Conservation (phyloP, 2,797 vertebrate genomes). For the Cuniculus paca region DNA sequence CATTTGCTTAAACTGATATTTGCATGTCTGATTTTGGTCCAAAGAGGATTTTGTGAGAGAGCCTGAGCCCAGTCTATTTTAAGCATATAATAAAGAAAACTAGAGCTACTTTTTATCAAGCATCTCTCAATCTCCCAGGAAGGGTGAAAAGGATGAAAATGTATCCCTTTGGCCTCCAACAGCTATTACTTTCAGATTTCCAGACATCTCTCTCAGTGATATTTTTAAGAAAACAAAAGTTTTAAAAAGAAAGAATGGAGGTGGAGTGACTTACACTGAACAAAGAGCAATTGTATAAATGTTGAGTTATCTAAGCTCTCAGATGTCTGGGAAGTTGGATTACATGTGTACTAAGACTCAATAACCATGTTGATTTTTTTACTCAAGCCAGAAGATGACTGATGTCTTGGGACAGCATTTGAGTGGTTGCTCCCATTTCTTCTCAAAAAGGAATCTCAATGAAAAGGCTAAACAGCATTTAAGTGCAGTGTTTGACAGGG, state of each 20-base stretch:
- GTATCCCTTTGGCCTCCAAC: background rate
- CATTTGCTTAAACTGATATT: constrained; percentile 52
- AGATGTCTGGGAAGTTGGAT: constrained; percentile 15
- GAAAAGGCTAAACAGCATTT: constrained; percentile 68
- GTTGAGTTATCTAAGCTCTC: background rate
- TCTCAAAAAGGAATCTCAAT: constrained; percentile 26
- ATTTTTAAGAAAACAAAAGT: constrained; percentile 64
- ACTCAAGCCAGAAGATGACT: constrained; percentile 41
- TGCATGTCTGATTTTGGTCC: constrained; percentile 37
- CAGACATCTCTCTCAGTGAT: constrained; percentile 1
- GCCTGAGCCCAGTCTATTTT: background rate
- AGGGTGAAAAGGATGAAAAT: constrained; percentile 56
- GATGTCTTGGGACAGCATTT: constrained; percentile 14
- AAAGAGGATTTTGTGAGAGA: constrained; percentile 47
- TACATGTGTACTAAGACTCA: constrained; percentile 30
- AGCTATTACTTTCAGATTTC: constrained; percentile 46
- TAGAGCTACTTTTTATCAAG: constrained; percentile 53
- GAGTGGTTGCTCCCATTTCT: constrained; percentile 32
- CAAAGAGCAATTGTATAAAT: constrained; percentile 42
- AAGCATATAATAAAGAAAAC: constrained; percentile 53
- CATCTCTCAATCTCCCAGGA: constrained; percentile 51
- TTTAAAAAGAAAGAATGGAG: background rate
- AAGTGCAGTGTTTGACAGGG: constrained; percentile 46
- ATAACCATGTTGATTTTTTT: constrained; percentile 7
- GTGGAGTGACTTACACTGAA: background rate